phyloP scores from a whole-genome alignment of 2,888 invertebrate genomes.

The Stramonita haemastoma region DNA sequence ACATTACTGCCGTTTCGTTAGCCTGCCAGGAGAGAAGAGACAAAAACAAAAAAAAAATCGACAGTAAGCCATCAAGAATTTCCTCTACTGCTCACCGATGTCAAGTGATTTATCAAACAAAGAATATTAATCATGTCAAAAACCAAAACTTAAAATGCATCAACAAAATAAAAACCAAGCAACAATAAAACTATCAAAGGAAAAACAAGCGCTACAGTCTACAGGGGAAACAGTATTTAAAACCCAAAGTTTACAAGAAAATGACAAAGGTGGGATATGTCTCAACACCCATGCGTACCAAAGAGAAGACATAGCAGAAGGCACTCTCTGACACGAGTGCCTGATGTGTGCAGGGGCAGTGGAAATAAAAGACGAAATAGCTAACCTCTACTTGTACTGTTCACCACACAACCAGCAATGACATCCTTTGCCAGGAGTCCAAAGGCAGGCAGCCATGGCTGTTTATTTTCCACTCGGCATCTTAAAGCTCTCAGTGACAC shows the following conservation, averaged over 20 bases:
- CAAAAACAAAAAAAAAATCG: slow-evolving; percentile 35
- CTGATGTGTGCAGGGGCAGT: no score
- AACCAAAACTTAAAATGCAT: slow-evolving; percentile 7
- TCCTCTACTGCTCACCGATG: neutral
- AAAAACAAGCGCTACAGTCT: neutral
- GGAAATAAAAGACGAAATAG: no score
- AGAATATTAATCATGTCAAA: neutral
- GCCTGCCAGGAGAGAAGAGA: slow-evolving; percentile 80
- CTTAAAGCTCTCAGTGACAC: no score
- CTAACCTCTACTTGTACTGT: no score
- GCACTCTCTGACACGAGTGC: no score
- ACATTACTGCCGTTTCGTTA: slow-evolving; percentile 85
- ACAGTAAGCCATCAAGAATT: slow-evolving; percentile 25
- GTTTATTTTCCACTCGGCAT: no score
- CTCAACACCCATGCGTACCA: no score
- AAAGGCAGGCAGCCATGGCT: no score
- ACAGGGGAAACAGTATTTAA: neutral
- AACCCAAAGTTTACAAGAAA: neutral
- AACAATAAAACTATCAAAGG: neutral
- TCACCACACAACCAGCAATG: no score
- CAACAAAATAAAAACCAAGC: neutral
- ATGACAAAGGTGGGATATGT: no score
- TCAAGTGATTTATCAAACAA: neutral
- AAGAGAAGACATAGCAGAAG: no score
- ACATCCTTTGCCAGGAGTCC: no score